phyloP scores from a whole-genome alignment of 2,888 invertebrate species.

The Phytoseiulus persimilis region DNA sequence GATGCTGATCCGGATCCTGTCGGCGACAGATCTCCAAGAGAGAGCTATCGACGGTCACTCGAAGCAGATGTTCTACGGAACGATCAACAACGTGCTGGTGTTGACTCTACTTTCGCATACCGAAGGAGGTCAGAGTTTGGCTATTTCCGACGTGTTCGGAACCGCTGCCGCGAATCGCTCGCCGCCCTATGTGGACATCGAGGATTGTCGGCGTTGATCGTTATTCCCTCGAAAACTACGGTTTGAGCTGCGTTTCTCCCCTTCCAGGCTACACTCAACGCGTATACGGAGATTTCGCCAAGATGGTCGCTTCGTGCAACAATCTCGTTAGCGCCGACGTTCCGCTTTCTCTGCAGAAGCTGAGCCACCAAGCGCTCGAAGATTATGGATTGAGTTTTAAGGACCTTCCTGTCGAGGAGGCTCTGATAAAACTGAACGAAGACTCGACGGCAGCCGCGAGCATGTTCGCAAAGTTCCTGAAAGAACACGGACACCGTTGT shows the following conservation, averaged over 20 bases:
- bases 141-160: not conserved
- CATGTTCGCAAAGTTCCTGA: constrained; percentile 57
- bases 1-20: not conserved
- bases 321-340: constrained; percentile 68
- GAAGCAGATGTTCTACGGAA: constrained; percentile 35
- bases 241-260: too few species aligned
- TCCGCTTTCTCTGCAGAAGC: constrained; percentile 50
- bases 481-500: constrained; percentile 63
- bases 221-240: not conserved
- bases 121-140: constrained; percentile 15
- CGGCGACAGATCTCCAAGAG: not conserved
- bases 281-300: constrained; percentile 16
- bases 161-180: not conserved
- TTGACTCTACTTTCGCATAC: constrained; percentile 9
- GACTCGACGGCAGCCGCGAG: constrained; percentile 54
- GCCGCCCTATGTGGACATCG: not conserved
- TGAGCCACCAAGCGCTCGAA: constrained; percentile 11
- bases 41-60: constrained; percentile 18
- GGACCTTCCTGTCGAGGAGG: constrained; percentile 52
- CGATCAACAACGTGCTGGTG: constrained; percentile 17
- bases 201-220: too few species aligned
- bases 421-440: constrained; percentile 57
- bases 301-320: constrained; percentile 31
- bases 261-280: not conserved
- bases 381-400: constrained; percentile 49